Evolutionary conservation across 2,888 invertebrate genomes (phyloP).

Genomic region (Dynastes maya): DNA sequence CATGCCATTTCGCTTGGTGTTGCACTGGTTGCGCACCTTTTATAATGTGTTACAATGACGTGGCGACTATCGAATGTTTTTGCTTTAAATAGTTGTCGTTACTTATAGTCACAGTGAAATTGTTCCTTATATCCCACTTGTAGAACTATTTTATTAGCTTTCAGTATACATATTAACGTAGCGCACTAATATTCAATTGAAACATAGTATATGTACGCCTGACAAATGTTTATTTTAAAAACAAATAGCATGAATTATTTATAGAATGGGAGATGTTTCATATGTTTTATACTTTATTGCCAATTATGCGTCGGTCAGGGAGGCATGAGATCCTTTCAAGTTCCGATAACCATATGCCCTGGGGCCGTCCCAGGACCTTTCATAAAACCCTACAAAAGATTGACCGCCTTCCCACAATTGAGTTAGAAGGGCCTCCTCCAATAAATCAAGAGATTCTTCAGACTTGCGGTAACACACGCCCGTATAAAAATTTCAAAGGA

Average conservation of each 20-base stretch:
- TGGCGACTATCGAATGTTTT: no score
- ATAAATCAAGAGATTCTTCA: slow-evolving; percentile 50
- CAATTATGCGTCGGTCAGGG: slow-evolving; percentile 48
- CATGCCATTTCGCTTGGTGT: no score
- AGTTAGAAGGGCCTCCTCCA: slow-evolving; percentile 49
- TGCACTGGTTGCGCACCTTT: no score
- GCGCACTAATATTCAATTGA: no score
- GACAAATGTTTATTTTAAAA: slow-evolving; percentile 18
- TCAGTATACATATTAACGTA: no score
- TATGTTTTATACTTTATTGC: slow-evolving; percentile 48
- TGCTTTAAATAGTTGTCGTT: no score
- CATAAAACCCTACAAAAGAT: slow-evolving; percentile 52
- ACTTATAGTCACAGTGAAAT: no score
- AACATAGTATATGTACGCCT: no score
- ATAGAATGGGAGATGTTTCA: slow-evolving; percentile 42
- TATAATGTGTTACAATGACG: no score
- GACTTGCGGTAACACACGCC: slow-evolving; percentile 42
- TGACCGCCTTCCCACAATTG: slow-evolving; percentile 53
- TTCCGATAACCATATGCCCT: slow-evolving; percentile 50
- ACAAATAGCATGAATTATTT: slow-evolving; percentile 46
- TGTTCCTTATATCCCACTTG: no score
- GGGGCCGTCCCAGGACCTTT: slow-evolving; percentile 46
- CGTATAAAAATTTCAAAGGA: slow-evolving; percentile 39
- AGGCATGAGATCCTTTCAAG: slow-evolving; percentile 48
- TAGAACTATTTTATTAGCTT: no score